These are phyloP conservation scores for Acutogordius australiensis DNA, from an alignment of 2,888 invertebrate species.

Conservation along the genomic window DNA sequence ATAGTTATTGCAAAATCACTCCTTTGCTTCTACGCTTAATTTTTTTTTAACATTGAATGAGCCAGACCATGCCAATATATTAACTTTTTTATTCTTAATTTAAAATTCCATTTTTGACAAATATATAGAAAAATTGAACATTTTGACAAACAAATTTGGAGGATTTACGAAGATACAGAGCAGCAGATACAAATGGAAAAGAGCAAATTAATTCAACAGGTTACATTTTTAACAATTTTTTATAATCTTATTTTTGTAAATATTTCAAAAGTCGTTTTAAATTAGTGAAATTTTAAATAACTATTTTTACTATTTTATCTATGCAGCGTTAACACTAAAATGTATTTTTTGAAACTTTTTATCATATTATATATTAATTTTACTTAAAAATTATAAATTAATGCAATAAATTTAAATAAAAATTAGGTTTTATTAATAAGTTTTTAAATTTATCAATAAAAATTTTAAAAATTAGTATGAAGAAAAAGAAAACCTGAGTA, in stretches of 20 bases:
- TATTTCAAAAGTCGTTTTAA: background rate
- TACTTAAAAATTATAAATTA: too few relatives aligned
- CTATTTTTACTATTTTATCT: background rate
- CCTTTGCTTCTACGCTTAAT: too few relatives aligned
- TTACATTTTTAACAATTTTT: background rate
- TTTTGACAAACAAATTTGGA: background rate
- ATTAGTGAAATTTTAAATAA: background rate
- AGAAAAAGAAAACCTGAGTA: background rate
- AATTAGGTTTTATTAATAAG: too few relatives aligned
- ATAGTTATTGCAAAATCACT: too few relatives aligned
- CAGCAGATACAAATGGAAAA: background rate
- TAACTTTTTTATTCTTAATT: too few relatives aligned
- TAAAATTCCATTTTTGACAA: background rate
- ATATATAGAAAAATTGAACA: conserved; percentile 1
- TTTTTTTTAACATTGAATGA: too few relatives aligned
- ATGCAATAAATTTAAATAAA: too few relatives aligned
- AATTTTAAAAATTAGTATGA: background rate
- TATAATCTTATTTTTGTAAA: background rate
- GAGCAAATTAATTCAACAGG: background rate
- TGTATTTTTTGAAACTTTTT: too few relatives aligned
- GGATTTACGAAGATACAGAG: background rate
- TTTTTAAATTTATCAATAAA: too few relatives aligned
- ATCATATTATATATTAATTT: too few relatives aligned
- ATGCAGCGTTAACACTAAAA: too few relatives aligned
- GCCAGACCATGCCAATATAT: too few relatives aligned